phyloP scores from a whole-genome alignment of 2,113 vertebrate genomes.

The Strix uralensis region DNA sequence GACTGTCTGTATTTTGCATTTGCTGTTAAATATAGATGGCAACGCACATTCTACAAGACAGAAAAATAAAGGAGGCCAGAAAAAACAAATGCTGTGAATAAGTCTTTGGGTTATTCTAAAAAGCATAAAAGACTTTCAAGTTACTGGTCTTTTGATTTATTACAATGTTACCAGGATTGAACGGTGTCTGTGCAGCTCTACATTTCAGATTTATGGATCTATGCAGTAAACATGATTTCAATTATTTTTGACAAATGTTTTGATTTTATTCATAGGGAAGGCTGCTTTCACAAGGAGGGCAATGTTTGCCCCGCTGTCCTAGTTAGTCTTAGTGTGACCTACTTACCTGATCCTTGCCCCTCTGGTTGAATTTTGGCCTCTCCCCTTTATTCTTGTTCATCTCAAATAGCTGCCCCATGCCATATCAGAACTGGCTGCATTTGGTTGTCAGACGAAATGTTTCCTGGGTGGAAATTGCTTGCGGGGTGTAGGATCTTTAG shows the following conservation, averaged over 20 bases:
- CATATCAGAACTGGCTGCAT: not conserved
- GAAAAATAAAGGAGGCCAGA: not conserved
- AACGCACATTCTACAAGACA: not conserved
- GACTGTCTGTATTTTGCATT: not conserved
- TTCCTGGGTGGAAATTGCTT: not conserved
- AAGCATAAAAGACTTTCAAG: conserved; percentile 28
- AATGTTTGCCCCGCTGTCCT: not conserved
- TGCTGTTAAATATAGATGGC: conserved; percentile 52
- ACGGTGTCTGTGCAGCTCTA: not conserved
- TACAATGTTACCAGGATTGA: not conserved
- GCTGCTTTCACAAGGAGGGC: not conserved
- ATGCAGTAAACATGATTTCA: conserved; percentile 41
- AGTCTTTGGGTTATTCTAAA: conserved; percentile 29
- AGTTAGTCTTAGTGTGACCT: not conserved
- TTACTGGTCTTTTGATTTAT: conserved; percentile 37
- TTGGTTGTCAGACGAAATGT: not conserved
- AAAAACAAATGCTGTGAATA: conserved; percentile 4
- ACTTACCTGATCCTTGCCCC: not conserved
- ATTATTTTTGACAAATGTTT: not conserved
- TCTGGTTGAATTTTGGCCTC: not conserved
- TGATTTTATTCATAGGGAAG: not conserved
- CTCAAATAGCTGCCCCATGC: not conserved
- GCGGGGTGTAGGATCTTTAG: not conserved
- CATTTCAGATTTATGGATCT: not conserved
- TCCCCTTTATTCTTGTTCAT: not conserved